Evolutionary conservation across 2,888 invertebrate species (phyloP).

Genomic region (Leptinotarsa peninsularis): DNA sequence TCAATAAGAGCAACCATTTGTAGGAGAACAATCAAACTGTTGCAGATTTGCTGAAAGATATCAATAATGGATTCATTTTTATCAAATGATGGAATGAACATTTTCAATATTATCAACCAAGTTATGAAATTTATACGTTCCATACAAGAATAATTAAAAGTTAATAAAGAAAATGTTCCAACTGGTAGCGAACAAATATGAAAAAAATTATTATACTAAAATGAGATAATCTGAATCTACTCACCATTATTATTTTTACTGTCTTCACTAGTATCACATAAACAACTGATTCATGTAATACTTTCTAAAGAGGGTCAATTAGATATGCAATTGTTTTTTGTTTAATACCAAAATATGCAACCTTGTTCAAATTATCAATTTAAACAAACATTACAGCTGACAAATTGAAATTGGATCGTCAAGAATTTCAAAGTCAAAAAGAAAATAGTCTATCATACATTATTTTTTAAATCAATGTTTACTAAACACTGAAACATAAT

Average conservation of each 20-base stretch:
- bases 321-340: background rate
- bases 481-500: too few species aligned
- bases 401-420: background rate
- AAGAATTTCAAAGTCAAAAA: background rate
- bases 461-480: too few species aligned
- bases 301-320: conserved; percentile 24
- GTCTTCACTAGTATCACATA: conserved; percentile 5
- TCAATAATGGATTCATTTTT: background rate
- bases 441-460: background rate
- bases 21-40: background rate
- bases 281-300: background rate
- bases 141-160: too few species aligned
- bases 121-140: too few species aligned
- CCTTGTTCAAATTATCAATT: conserved; percentile 6
- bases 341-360: conserved; percentile 22
- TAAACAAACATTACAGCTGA: conserved; percentile 18
- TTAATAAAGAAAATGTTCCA: too few species aligned
- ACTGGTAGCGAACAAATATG: background rate
- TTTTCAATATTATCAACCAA: too few species aligned
- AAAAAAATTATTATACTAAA: background rate
- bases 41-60: background rate
- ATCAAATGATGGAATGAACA: too few species aligned
- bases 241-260: conserved; percentile 13
- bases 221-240: background rate
- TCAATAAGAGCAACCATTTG: background rate